phyloP scores from a whole-genome alignment of 2,888 invertebrate species.

The Pristionchus arcanus region DNA sequence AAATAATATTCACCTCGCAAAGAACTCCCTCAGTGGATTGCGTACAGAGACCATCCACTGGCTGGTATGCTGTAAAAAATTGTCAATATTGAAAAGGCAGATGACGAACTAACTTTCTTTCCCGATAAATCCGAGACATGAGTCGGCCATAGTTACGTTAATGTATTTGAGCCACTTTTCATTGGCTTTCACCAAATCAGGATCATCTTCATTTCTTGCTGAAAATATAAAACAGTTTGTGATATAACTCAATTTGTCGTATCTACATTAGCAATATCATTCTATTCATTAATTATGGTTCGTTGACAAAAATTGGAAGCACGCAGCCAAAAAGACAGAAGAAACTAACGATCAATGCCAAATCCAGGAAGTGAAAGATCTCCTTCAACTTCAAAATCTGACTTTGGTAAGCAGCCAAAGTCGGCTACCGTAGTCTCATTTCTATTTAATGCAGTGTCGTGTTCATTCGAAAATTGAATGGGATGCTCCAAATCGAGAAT shows the following conservation, averaged over 20 bases:
- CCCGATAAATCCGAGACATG: neutral
- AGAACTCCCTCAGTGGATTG: neutral
- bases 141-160: neutral
- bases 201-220: neutral
- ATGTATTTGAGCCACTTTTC: neutral
- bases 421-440: neutral
- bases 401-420: neutral
- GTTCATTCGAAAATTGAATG: neutral
- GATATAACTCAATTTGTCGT: too few relatives aligned
- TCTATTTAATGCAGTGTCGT: neutral
- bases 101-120: neutral
- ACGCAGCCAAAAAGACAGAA: too few relatives aligned
- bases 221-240: neutral
- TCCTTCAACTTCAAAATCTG: neutral
- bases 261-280: too few relatives aligned
- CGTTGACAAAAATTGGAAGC: neutral
- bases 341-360: neutral
- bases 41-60: neutral
- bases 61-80: neutral
- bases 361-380: neutral
- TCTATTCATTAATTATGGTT: too few relatives aligned
- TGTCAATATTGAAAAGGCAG: too few relatives aligned
- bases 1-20: neutral
- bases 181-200: neutral
- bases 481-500: neutral